Base-by-base conservation (phyloP, 2,113 vertebrate genomes). In the Bagarius yarrelli region DNA sequence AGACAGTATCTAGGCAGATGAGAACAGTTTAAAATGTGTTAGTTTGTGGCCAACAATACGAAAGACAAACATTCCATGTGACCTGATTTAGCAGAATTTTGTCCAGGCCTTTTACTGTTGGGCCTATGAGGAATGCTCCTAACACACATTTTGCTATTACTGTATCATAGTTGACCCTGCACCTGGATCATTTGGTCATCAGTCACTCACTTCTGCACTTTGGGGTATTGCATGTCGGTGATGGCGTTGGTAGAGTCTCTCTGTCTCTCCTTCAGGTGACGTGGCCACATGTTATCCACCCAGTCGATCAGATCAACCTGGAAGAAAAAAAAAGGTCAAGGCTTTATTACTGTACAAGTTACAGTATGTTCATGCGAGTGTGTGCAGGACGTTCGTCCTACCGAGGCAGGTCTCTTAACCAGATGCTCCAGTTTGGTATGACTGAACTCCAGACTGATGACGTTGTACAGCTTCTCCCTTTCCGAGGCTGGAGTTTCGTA, bases 271-370 rank as follows among this genome's bases (percentile, higher is more conserved):
- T 99, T 99, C 66, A 99, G 93, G 88, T 99, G 97, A 1, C 98
- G 94, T 9, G 98, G 98, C 98, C 98, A 99, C 95, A 99, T 98
- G 86, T 98, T 99, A 89, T 99, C 98, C 52, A 99, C 98, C 98
- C 98, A 99, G 89, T 99, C 98, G 84, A 99, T 96, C 76, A 98
- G 92, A 87, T 99, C 97, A 91, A 99, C 98, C 98, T 99, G 88
- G 1, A 32, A 25, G 0, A 80, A 71, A 64, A 25, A 11, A 32
- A 52, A 11, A 0, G 0, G 23, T 64, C 12, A 30, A 8, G 53
- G 30, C 8, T 59, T 78, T 27, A 27, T 25, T 8, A 30, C 25
- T 50, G 14, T 6, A 40, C 40, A 30, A 69, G 40, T 0, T 1
- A 50, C 47, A 78, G 52, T 18, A 25, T 67, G 25, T 5, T 53